Evolutionary conservation across 2,888 invertebrate species (phyloP).

Genomic region (Hemicrepidius hirtus): DNA sequence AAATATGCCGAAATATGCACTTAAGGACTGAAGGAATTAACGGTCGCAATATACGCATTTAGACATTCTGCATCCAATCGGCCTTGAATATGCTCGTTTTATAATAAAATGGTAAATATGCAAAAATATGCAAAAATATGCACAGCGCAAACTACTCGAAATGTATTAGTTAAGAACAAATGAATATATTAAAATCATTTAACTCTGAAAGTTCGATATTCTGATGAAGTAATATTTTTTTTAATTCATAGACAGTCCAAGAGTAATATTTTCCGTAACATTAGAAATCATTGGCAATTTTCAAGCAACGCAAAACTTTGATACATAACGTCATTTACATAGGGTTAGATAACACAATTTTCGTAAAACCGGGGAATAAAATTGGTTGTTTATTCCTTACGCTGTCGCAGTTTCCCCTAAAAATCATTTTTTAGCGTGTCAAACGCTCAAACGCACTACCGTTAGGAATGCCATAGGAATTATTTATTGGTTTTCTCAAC

Average conservation of each 20-base stretch:
- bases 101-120: too few species aligned
- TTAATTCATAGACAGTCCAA: not conserved
- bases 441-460: not conserved
- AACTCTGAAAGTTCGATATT: not conserved
- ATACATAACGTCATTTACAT: not conserved
- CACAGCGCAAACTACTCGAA: too few species aligned
- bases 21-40: too few species aligned
- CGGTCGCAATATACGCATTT: too few species aligned
- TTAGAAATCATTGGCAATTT: not conserved
- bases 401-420: constrained; percentile 1
- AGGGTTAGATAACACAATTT: not conserved
- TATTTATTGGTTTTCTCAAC: constrained; percentile 16
- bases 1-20: too few species aligned
- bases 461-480: not conserved
- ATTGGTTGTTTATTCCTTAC: constrained; percentile 16
- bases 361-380: constrained; percentile 1
- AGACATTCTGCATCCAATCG: too few species aligned
- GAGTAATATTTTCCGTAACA: not conserved
- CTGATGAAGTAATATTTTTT: not conserved
- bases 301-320: not conserved
- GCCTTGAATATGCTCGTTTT: too few species aligned
- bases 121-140: too few species aligned
- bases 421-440: constrained; percentile 11
- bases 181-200: too few species aligned
- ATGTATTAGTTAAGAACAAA: too few species aligned